Evolutionary conservation across 1,140 invertebrate species (phyloP).

Genomic region (Drosophila murphyi): DNA sequence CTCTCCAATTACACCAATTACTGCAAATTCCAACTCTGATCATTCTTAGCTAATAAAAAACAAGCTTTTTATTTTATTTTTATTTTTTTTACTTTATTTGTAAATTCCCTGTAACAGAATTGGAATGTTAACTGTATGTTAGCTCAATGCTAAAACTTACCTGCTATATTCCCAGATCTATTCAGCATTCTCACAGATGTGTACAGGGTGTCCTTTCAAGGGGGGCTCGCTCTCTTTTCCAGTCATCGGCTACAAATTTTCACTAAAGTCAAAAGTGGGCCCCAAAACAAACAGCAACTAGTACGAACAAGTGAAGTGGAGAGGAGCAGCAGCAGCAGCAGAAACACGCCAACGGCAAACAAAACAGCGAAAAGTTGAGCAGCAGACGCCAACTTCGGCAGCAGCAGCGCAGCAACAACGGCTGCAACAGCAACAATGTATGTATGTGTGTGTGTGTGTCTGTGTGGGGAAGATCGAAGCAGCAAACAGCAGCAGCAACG

Average conservation of each 20-base stretch:
- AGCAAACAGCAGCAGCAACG: constrained; percentile 34
- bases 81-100: neutral
- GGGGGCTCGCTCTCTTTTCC: neutral
- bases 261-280: constrained; percentile 47
- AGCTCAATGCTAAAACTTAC: constrained; percentile 10
- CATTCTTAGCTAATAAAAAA: neutral
- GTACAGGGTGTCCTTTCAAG: neutral
- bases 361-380: constrained; percentile 32
- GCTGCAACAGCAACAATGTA: constrained; percentile 36
- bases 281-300: constrained; percentile 39
- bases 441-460: constrained; percentile 1
- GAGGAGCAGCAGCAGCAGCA: constrained; percentile 7
- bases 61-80: neutral
- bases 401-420: constrained; percentile 3
- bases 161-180: neutral
- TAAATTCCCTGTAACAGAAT: constrained; percentile 21
- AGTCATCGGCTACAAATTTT: constrained; percentile 36
- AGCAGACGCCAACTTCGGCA: constrained; percentile 18
- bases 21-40: too few species aligned
- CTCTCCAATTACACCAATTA: too few species aligned
- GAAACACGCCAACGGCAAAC: constrained; percentile 33
- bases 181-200: neutral
- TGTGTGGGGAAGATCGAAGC: constrained; percentile 33
- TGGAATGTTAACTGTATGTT: constrained; percentile 2
- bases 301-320: constrained; percentile 45